Evolutionary conservation across 1,140 invertebrate genomes (phyloP), one percentile per base, ranked within the genome.

Genomic region (Drosophila gunungcola): DNA sequence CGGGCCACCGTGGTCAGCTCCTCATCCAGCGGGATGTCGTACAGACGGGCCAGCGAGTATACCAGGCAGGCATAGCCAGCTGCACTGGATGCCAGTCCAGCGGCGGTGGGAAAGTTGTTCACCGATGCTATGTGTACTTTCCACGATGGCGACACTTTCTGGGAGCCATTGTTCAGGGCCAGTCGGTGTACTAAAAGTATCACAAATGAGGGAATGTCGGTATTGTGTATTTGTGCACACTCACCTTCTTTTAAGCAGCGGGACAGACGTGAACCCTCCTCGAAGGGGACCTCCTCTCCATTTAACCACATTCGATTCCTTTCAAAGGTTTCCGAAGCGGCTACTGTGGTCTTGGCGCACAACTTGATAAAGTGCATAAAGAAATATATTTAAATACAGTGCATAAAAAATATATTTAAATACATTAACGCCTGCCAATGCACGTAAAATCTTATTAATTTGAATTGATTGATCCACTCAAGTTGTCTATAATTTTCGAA

Each of bases 51-150:
- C 34, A 99, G 91, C 16, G 97, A 95, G 77, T 94, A 95, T 0
- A 96, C 96, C 39, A 98, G 93, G 92, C 96, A 98, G 25, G 99
- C 98, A 93, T 99, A 99, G 25, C 99, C 99, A 60, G 99, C 98
- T 61, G 99, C 99, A 70, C 98, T 99, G 3, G 98, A 99, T 5
- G 99, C 99, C 29, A 99, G 93, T 2, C 99, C 99, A 72, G 99
- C 98, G 25, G 98, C 98, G 16, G 98, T 99, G 16, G 99, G 99
- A 92, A 99, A 99, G 94, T 99, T 99, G 93, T 99, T 99, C 84
- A 96, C 95, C 0, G 98, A 99, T 92, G 96, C 97, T 76, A 99
- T 96, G 76, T 96, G 96, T 27, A 99, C 84, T 86, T 97, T 96
- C 95, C 95, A 97, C 6, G 93, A 83, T 7, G 94, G 72, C 1